Evolutionary conservation across 2,888 invertebrate genomes (phyloP).

Genomic region (Drosophila barbarae): DNA sequence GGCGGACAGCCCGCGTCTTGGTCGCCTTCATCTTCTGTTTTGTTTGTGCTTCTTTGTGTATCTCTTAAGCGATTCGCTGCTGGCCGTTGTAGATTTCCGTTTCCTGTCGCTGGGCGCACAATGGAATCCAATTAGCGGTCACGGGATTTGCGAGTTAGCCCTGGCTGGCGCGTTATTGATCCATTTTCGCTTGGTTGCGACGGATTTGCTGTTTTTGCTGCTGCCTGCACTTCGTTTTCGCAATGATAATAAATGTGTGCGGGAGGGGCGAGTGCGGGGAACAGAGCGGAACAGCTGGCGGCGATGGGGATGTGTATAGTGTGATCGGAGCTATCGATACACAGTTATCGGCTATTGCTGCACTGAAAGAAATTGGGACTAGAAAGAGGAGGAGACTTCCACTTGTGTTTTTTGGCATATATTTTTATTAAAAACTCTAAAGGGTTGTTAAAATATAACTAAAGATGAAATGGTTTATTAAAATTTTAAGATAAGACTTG

Average conservation of each 20-base stretch:
- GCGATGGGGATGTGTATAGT: slow-evolving; percentile 12
- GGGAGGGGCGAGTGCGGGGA: neutral
- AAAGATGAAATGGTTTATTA: neutral
- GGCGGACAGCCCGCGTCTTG: slow-evolving; percentile 73
- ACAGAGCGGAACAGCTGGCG: slow-evolving; percentile 23
- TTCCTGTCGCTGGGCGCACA: slow-evolving; percentile 28
- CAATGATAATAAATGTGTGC: slow-evolving; percentile 28
- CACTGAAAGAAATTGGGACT: slow-evolving; percentile 4
- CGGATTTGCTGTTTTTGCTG: slow-evolving; percentile 18
- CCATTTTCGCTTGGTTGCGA: slow-evolving; percentile 37
- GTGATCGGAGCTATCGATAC: slow-evolving; percentile 10
- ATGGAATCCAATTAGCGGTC: slow-evolving; percentile 57
- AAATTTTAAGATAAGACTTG: neutral
- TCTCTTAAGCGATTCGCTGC: slow-evolving; percentile 33
- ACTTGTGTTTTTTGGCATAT: too few relatives aligned
- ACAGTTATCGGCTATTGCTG: neutral
- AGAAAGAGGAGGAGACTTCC: neutral
- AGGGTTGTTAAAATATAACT: neutral
- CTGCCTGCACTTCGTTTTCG: slow-evolving; percentile 31
- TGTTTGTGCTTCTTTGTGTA: slow-evolving; percentile 36
- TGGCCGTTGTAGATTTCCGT: slow-evolving; percentile 4
- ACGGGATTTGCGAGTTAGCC: slow-evolving; percentile 21
- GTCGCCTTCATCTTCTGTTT: slow-evolving; percentile 48
- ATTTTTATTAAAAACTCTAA: neutral
- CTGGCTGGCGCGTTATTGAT: slow-evolving; percentile 54